phyloP scores from a whole-genome alignment of 2,113 vertebrate species.

The Seriola aureovittata region DNA sequence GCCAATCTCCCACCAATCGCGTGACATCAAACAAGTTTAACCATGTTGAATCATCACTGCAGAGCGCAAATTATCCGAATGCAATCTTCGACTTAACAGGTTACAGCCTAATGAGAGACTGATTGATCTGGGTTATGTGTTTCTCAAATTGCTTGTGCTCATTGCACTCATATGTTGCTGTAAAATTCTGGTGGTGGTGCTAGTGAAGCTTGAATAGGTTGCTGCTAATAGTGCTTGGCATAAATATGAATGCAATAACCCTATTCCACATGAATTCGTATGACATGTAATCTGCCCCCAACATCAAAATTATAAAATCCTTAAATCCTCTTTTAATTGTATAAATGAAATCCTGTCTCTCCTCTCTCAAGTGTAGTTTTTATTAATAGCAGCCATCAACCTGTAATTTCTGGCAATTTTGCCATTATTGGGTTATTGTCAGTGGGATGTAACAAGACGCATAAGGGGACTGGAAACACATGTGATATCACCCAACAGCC shows the following conservation, averaged over 20 bases:
- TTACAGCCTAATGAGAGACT: slow-evolving; percentile 33
- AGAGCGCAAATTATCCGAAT: slow-evolving; percentile 27
- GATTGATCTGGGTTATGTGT: slow-evolving; percentile 15
- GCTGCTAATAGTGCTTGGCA: neutral
- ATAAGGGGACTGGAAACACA: neutral
- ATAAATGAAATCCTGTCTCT: neutral
- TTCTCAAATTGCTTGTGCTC: slow-evolving; percentile 19
- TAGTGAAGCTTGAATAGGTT: neutral
- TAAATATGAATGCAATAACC: slow-evolving; percentile 29
- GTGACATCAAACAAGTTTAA: slow-evolving; percentile 56
- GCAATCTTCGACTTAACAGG: slow-evolving; percentile 26
- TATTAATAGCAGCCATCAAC: neutral
- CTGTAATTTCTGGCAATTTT: neutral
- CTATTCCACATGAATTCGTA: slow-evolving; percentile 12
- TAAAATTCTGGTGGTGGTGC: neutral
- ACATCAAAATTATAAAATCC: neutral
- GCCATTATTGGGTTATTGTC: neutral
- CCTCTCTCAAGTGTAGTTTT: neutral
- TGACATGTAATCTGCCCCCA: slow-evolving; percentile 14
- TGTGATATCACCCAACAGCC: neutral
- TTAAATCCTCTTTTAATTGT: neutral
- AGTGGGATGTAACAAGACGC: neutral
- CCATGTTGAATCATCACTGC: slow-evolving; percentile 43
- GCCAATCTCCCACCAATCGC: slow-evolving; percentile 42
- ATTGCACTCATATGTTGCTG: neutral